phyloP scores from a whole-genome alignment of 2,797 vertebrate genomes.

The Coreius guichenoti region DNA sequence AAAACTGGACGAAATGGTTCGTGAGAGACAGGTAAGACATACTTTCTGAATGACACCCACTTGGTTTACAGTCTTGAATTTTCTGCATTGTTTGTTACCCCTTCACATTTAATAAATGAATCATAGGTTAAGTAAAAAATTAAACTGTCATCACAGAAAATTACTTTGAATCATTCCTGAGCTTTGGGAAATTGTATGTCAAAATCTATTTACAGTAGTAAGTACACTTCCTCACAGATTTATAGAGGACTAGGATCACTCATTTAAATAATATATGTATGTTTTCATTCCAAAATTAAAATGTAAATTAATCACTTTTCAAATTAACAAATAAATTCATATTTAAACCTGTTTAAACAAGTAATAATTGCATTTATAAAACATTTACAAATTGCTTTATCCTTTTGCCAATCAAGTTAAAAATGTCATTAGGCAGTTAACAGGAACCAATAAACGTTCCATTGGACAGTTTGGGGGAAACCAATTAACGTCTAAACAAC shows the following conservation, averaged over 20 bases:
- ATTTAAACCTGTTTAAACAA: too few relatives aligned
- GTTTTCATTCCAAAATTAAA: neutral
- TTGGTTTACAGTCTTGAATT: neutral
- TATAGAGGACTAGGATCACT: neutral
- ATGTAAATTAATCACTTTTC: neutral
- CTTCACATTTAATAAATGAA: neutral
- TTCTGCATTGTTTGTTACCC: neutral
- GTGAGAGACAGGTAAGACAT: conserved; percentile 82
- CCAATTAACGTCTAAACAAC: neutral
- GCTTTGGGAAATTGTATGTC: neutral
- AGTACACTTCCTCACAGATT: neutral
- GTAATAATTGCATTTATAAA: neutral
- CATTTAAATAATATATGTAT: neutral
- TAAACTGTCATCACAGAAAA: neutral
- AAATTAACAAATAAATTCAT: neutral
- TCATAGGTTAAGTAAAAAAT: neutral
- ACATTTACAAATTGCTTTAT: neutral
- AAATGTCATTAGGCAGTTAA: neutral
- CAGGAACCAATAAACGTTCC: too few relatives aligned
- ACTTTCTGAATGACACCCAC: neutral
- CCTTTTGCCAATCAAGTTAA: neutral
- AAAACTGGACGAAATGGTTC: conserved; percentile 90
- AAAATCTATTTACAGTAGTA: neutral
- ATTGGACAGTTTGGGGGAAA: neutral
- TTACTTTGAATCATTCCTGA: neutral